Evolutionary conservation across 1,140 invertebrate genomes (phyloP).

Genomic region (Popillia japonica): DNA sequence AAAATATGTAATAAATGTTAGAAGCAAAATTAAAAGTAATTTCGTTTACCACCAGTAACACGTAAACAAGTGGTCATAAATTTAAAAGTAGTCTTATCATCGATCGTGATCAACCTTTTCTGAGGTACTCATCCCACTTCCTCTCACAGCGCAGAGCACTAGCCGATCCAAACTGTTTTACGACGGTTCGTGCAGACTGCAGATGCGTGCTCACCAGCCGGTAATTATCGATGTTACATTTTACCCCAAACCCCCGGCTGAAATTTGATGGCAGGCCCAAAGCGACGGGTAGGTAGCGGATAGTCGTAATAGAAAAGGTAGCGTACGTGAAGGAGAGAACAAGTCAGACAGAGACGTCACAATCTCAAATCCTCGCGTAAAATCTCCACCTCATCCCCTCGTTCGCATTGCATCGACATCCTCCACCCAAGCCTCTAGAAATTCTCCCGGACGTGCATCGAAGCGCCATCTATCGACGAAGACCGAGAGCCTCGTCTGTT

Average conservation of each 20-base stretch:
- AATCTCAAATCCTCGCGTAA: conserved; percentile 10
- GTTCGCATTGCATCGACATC: not conserved
- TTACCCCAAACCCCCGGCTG: conserved; percentile 21
- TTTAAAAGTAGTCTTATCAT: too few species aligned
- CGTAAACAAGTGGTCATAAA: too few species aligned
- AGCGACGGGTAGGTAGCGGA: not conserved
- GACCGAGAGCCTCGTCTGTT: conserved; percentile 40
- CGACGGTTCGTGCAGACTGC: conserved; percentile 42
- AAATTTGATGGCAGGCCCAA: not conserved
- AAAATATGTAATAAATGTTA: too few species aligned
- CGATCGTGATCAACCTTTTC: too few species aligned
- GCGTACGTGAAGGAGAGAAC: not conserved
- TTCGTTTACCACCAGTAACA: too few species aligned
- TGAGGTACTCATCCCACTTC: too few species aligned
- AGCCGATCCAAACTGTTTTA: not conserved
- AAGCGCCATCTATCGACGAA: conserved; percentile 9
- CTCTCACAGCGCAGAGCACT: too few species aligned
- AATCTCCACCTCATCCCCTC: conserved; percentile 4
- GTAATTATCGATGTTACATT: conserved; percentile 46
- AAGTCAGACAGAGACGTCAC: not conserved
- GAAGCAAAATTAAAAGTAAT: too few species aligned
- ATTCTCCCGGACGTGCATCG: not conserved
- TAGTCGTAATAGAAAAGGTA: not conserved
- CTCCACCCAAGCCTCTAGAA: too few species aligned
- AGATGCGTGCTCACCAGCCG: conserved; percentile 38